Conservation (phyloP, 2,113 vertebrate genomes). For the Fukomys damarensis region DNA sequence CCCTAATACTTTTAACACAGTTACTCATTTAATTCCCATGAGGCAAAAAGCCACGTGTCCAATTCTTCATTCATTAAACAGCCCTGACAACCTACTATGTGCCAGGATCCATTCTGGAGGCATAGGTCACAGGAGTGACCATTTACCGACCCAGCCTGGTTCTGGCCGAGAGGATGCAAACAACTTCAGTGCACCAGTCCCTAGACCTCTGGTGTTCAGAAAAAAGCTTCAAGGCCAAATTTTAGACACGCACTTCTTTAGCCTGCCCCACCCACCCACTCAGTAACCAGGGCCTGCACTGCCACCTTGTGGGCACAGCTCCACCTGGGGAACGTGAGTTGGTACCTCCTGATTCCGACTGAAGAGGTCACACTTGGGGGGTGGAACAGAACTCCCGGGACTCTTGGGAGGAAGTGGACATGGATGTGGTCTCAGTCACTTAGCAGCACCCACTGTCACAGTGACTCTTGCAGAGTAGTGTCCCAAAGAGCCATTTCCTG, state of each 20-base stretch:
- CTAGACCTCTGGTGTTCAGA: neutral
- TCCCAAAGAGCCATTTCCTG: neutral
- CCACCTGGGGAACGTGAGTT: neutral
- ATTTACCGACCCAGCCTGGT: neutral
- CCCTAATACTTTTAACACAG: neutral
- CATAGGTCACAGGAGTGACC: neutral
- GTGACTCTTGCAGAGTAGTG: neutral
- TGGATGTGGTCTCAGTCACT: neutral
- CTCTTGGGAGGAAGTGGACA: neutral
- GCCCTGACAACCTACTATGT: neutral
- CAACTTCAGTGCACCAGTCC: neutral
- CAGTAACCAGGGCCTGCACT: neutral
- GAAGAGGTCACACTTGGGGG: neutral
- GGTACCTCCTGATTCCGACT: no score
- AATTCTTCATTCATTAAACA: neutral
- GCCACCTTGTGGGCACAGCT: constrained; percentile 56
- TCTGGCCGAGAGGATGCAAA: neutral
- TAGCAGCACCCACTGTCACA: neutral
- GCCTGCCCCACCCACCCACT: rapidly evolving
- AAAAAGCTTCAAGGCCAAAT: neutral
- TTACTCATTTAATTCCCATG: neutral
- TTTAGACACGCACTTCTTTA: rapidly evolving
- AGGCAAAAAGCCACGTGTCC: neutral
- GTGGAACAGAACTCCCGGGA: neutral
- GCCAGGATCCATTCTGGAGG: neutral